Evolutionary conservation across 35 echinoderm and acorn worm genomes (phyloP).

Genomic region (Anneissia japonica): DNA sequence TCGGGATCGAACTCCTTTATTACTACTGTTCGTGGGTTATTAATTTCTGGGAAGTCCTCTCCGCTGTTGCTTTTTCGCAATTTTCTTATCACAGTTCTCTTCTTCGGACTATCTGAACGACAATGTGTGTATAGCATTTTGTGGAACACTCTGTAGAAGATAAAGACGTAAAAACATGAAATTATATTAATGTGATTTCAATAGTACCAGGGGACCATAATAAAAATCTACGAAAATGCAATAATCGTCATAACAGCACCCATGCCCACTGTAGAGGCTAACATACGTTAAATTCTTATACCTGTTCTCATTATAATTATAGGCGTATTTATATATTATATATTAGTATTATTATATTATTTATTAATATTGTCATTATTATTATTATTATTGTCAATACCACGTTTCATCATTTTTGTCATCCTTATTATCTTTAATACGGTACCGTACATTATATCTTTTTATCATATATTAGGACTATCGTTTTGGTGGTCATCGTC

Average conservation of each 20-base stretch:
- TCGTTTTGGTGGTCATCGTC: neutral
- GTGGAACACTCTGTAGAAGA: slow-evolving; percentile 69
- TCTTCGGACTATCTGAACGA: slow-evolving; percentile 14
- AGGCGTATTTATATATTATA: no score
- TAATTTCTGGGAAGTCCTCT: slow-evolving; percentile 39
- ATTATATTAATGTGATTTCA: no score
- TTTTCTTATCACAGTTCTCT: slow-evolving; percentile 39
- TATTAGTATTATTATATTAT: no score
- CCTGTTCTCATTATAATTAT: no score
- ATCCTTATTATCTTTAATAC: neutral
- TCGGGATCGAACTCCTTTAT: slow-evolving; percentile 88
- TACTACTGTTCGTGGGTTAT: slow-evolving; percentile 58
- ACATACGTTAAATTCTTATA: no score
- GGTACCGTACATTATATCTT: neutral
- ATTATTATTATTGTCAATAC: no score
- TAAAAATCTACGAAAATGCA: no score
- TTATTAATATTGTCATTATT: no score
- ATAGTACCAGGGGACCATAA: no score
- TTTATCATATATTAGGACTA: neutral
- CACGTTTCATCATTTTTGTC: neutral
- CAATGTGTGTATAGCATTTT: slow-evolving; percentile 77
- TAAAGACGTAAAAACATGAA: no score
- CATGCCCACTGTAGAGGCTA: no score
- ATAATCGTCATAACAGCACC: no score
- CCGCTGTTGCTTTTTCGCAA: slow-evolving; percentile 55